These are phyloP conservation scores for Conus ventricosus DNA, from an alignment of 1,140 invertebrate genomes.

Conservation along the genomic window DNA sequence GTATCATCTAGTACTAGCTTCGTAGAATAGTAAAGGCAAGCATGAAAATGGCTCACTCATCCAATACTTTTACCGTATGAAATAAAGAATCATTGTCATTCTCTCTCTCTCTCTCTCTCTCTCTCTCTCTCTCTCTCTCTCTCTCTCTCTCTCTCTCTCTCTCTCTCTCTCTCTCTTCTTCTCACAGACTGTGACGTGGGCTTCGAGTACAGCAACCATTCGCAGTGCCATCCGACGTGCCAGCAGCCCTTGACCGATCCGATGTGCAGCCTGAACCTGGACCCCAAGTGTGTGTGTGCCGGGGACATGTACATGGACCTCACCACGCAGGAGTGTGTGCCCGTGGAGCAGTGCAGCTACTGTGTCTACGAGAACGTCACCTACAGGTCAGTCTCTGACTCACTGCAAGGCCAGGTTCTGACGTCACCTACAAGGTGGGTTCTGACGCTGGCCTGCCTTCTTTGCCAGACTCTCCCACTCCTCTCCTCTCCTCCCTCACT, in stretches of 20 bases:
- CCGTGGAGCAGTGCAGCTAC: background rate
- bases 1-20: too few relatives aligned
- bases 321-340: background rate
- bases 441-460: too few relatives aligned
- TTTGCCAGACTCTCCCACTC: too few relatives aligned
- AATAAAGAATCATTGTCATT: background rate
- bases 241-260: background rate
- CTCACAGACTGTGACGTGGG: background rate
- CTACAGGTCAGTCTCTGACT: background rate
- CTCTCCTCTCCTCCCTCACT: too few relatives aligned
- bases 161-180: background rate
- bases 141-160: background rate
- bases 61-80: too few relatives aligned
- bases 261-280: background rate
- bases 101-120: conserved; percentile 15
- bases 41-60: too few relatives aligned
- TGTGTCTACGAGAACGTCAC: background rate
- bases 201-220: background rate
- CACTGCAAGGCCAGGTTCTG: too few relatives aligned
- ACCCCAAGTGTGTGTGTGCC: background rate
- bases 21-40: too few relatives aligned
- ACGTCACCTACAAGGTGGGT: too few relatives aligned
- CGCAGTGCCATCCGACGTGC: background rate
- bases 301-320: background rate
- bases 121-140: background rate